Conservation (phyloP, 2,888 invertebrate genomes). For the Philopedon plagiatum region DNA sequence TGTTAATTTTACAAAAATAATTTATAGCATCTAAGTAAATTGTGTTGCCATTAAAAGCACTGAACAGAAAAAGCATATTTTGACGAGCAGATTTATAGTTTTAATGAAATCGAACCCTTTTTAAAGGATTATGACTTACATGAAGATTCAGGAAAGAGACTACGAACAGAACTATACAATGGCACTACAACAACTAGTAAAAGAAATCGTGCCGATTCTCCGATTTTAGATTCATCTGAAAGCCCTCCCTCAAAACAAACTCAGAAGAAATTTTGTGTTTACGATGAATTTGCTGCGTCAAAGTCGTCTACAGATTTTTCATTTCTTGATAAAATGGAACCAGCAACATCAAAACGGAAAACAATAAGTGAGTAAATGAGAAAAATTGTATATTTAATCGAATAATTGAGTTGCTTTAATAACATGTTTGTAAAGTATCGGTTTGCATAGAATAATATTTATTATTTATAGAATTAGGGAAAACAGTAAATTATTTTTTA, state of each 20-base stretch:
- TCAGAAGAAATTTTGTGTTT: constrained; percentile 61
- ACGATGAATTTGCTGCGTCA: constrained; percentile 64
- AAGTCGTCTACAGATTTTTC: constrained; percentile 59
- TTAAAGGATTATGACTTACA: constrained; percentile 54
- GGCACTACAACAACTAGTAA: constrained; percentile 47
- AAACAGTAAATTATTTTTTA: too few relatives aligned
- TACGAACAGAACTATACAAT: constrained; percentile 55
- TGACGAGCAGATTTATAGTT: too few relatives aligned
- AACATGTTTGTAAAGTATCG: too few relatives aligned
- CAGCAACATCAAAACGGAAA: constrained; percentile 52
- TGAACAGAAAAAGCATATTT: too few relatives aligned
- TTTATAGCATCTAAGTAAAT: too few relatives aligned
- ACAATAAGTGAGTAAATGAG: constrained; percentile 54
- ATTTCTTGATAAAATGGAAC: constrained; percentile 43
- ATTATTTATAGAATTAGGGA: too few relatives aligned
- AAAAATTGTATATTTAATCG: neutral
- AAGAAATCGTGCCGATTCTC: constrained; percentile 55
- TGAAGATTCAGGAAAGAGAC: constrained; percentile 59
- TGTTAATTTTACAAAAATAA: too few relatives aligned
- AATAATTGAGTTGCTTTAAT: neutral
- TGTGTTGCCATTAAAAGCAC: too few relatives aligned
- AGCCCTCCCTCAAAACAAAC: constrained; percentile 31
- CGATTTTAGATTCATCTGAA: constrained; percentile 32
- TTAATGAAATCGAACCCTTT: neutral
- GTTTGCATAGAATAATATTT: too few relatives aligned